These are phyloP conservation scores for Keiferia lycopersicella DNA, from an alignment of 2,888 invertebrate genomes.

Conservation along the genomic window DNA sequence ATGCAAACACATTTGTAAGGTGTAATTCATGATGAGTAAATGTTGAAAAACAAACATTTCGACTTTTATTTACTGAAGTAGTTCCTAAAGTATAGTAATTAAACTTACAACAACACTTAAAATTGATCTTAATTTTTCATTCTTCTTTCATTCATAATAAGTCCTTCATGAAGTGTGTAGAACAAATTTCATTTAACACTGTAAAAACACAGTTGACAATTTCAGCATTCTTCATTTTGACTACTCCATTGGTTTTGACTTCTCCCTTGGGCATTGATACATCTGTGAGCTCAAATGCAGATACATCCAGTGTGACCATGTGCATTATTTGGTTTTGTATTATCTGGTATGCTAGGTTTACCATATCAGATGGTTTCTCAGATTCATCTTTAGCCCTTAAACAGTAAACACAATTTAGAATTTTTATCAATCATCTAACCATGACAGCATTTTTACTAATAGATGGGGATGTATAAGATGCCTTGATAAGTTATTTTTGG, in stretches of 20 bases:
- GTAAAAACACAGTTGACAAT: conserved; percentile 65
- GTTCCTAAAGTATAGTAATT: not conserved
- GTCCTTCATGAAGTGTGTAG: not conserved
- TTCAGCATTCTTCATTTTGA: conserved; percentile 72
- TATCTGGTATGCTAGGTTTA: conserved; percentile 56
- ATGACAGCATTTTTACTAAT: not conserved
- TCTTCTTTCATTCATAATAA: not conserved
- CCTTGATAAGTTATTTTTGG: no score
- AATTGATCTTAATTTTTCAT: not conserved
- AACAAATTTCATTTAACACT: conserved; percentile 61
- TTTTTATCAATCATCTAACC: not conserved
- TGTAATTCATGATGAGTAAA: conserved; percentile 79
- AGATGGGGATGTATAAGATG: no score
- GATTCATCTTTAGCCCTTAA: conserved; percentile 59
- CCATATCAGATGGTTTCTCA: conserved; percentile 48
- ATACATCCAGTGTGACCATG: conserved; percentile 58
- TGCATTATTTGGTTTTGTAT: conserved; percentile 66
- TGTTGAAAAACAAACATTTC: conserved; percentile 61
- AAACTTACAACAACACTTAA: not conserved
- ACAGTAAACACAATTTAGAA: conserved; percentile 28
- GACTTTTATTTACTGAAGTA: not conserved
- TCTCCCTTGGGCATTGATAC: conserved; percentile 63
- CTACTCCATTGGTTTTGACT: conserved; percentile 59
- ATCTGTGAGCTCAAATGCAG: conserved; percentile 59
- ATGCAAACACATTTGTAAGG: conserved; percentile 79